These are phyloP conservation scores for Cheirogaleus medius DNA, from an alignment of 2,113 vertebrate species.

Conservation along the genomic window DNA sequence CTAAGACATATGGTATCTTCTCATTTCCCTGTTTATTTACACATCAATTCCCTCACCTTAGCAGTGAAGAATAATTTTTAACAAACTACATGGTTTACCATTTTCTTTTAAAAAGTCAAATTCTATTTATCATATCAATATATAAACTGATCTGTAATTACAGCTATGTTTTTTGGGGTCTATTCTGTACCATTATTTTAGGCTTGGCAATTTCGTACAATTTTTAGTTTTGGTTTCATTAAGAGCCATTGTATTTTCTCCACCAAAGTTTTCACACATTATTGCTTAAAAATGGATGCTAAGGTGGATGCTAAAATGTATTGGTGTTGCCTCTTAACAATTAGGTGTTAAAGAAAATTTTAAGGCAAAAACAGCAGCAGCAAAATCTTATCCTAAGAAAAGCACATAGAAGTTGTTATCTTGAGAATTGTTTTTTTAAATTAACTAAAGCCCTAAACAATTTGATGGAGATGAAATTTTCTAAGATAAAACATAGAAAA, in stretches of 20 bases:
- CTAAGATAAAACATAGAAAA: slow-evolving; percentile 16
- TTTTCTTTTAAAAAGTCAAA: not conserved
- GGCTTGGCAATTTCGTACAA: not conserved
- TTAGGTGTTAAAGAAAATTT: not conserved
- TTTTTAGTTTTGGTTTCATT: slow-evolving; percentile 16
- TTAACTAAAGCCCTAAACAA: slow-evolving; percentile 12
- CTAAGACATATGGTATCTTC: not conserved
- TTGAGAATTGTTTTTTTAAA: slow-evolving; percentile 9
- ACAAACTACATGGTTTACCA: not conserved
- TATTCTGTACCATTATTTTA: slow-evolving; percentile 20
- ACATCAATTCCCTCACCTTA: not conserved
- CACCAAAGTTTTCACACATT: not conserved
- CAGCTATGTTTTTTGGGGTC: not conserved
- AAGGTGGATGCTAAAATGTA: slow-evolving; percentile 37
- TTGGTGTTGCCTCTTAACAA: not conserved
- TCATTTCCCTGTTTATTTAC: slow-evolving; percentile 34
- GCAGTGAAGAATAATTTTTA: slow-evolving; percentile 33
- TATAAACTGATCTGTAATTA: not conserved
- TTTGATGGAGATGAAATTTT: not conserved
- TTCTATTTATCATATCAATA: not conserved
- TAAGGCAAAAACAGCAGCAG: slow-evolving; percentile 16
- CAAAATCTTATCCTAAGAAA: slow-evolving; percentile 21
- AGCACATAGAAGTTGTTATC: not conserved
- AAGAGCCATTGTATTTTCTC: slow-evolving; percentile 3
- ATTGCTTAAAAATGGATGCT: slow-evolving; percentile 11